Evolutionary conservation across 2,113 vertebrate species (phyloP).

Genomic region (Muntiacus reevesi): DNA sequence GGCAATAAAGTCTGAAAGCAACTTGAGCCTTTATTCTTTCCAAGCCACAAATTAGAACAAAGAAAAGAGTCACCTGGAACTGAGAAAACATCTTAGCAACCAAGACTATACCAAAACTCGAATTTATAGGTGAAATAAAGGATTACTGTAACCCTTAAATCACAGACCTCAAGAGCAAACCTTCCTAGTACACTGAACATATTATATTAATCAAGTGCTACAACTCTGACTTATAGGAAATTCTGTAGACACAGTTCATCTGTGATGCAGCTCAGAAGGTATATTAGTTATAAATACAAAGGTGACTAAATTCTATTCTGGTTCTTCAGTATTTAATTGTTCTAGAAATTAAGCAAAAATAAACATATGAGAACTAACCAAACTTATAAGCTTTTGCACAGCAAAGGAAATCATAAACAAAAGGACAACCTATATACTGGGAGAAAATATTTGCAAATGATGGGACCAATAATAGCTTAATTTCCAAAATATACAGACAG

Average conservation of each 20-base stretch:
- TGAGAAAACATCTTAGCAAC: not conserved
- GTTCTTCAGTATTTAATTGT: not conserved
- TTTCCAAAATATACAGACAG: not conserved
- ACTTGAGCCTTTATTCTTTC: not conserved
- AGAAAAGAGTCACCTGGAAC: conserved; percentile 4
- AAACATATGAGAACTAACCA: not conserved
- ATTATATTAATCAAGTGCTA: not conserved
- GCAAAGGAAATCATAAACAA: not conserved
- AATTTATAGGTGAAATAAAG: not conserved
- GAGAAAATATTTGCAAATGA: not conserved
- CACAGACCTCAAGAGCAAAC: not conserved
- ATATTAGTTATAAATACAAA: conserved; percentile 21
- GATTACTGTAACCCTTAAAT: not conserved
- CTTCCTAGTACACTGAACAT: not conserved
- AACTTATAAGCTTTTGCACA: not conserved
- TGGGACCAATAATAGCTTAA: not conserved
- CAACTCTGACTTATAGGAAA: not conserved
- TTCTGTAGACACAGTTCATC: not conserved
- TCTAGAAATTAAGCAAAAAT: not conserved
- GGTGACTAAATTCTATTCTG: conserved; percentile 18
- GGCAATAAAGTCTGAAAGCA: not conserved
- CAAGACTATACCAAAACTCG: not conserved
- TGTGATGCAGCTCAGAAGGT: not conserved
- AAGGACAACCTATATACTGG: not conserved
- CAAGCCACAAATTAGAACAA: conserved; percentile 7